Evolutionary conservation across 2,888 invertebrate species (phyloP), one percentile per base, ranked within the genome.

Genomic region (Coecobrya sp.): DNA sequence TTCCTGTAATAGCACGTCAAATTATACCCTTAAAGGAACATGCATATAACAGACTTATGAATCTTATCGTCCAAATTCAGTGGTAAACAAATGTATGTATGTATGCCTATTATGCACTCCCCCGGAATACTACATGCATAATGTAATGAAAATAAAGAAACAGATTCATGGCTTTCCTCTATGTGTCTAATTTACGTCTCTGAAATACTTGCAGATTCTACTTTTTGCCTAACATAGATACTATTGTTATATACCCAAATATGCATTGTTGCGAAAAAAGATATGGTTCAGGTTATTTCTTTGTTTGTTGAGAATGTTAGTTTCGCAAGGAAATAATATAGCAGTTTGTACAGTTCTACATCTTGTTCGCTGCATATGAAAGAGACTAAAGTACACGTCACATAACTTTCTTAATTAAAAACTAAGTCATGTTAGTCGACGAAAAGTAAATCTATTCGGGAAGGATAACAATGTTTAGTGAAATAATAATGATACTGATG

Each of bases 391-490:
- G 59, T 27, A 42, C 22, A 36, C 45, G 7, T 36, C 42, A 30
- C 25, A 19, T 22, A 82, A 89, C 36, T 89, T 89, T 70, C 70
- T 55, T 82, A 89, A 89, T 89, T 89, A 89, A 89, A 84, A 82
- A 84, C 55, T 36, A 55, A 81, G 65, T 85, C 42, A 45, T 85
- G 65, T 45, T 49, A 52, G 49, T 49, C 25, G 5, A 82, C 25
- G 30, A 76, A 68, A 89, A 55, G 82, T 36, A 91, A 87, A 45
- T 86, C 76, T 42, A 79, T 81, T 70, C 25, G n/a, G 36, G 49
- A 68, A 22, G 76, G 86, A 91, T 82, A 86, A 82, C 82, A 91
- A 76, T 59, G 82, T 68, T 91, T 84, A 76, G 87, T 73, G 55
- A 10, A 36, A 65, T 86, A 52, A 70, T 81, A 19, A 70, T 49